Conservation (phyloP, 2,113 vertebrate species). For the Myotis brandtii region DNA sequence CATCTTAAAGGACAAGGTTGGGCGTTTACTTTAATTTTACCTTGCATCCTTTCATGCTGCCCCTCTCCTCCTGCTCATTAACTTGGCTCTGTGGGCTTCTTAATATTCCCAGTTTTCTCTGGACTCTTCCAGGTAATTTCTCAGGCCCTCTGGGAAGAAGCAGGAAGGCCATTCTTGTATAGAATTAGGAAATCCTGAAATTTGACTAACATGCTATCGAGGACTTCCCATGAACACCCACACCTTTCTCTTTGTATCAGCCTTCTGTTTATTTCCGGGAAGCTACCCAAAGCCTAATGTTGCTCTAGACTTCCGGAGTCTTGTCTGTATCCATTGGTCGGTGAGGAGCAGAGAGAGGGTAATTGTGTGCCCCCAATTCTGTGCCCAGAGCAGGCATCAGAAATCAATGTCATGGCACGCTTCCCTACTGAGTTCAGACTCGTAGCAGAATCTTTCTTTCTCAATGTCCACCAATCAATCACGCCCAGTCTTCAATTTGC, state of each 20-base stretch:
- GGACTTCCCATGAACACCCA: not conserved
- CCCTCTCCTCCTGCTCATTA: not conserved
- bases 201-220: not conserved
- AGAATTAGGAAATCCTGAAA: not conserved
- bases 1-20: not conserved
- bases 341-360: not conserved
- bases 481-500: not conserved
- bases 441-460: not conserved
- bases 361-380: not conserved
- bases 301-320: no score
- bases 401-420: rapidly evolving
- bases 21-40: not conserved
- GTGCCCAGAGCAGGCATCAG: not conserved
- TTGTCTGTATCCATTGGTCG: not conserved
- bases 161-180: not conserved
- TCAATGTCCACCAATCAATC: not conserved
- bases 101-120: not conserved
- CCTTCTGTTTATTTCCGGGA: not conserved
- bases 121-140: not conserved
- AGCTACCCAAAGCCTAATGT: not conserved
- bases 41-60: not conserved
- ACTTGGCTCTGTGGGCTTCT: not conserved
- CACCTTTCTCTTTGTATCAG: not conserved
- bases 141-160: not conserved
- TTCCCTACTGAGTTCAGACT: not conserved